Evolutionary conservation across 2,113 vertebrate genomes (phyloP).

Genomic region (Arenaria interpres): DNA sequence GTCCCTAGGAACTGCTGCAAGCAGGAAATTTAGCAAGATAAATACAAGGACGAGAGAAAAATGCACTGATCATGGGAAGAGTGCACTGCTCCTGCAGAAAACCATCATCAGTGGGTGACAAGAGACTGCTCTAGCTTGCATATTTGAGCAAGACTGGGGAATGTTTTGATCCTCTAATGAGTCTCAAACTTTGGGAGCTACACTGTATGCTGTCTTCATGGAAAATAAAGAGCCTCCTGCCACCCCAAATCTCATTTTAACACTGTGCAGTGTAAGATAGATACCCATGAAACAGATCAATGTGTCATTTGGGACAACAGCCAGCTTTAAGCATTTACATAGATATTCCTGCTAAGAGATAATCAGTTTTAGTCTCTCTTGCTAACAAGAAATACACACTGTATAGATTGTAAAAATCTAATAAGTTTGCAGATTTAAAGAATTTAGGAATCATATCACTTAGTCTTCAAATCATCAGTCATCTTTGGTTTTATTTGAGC

Average conservation of each 20-base stretch:
- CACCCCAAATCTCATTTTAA: background rate
- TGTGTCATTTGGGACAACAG: background rate
- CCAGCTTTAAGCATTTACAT: background rate
- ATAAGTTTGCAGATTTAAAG: background rate
- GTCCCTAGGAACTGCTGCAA: background rate
- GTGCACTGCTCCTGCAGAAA: background rate
- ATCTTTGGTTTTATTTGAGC: background rate
- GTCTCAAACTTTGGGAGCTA: background rate
- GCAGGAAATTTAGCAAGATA: background rate
- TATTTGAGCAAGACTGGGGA: background rate
- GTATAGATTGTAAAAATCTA: background rate
- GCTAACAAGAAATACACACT: background rate
- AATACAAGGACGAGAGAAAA: background rate
- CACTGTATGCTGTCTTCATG: background rate
- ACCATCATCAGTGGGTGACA: background rate
- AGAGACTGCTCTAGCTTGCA: background rate
- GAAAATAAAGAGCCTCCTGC: background rate
- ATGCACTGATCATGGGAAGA: rapidly evolving
- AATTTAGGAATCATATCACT: background rate
- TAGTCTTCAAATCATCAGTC: background rate
- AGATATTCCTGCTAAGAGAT: background rate
- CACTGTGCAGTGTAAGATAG: background rate
- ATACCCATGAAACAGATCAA: background rate
- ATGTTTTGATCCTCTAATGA: background rate
- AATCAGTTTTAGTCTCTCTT: background rate